Evolutionary conservation across 1,140 invertebrate genomes (phyloP), one percentile per base, ranked within the genome.

Genomic region (Meloidogyne hapla): DNA sequence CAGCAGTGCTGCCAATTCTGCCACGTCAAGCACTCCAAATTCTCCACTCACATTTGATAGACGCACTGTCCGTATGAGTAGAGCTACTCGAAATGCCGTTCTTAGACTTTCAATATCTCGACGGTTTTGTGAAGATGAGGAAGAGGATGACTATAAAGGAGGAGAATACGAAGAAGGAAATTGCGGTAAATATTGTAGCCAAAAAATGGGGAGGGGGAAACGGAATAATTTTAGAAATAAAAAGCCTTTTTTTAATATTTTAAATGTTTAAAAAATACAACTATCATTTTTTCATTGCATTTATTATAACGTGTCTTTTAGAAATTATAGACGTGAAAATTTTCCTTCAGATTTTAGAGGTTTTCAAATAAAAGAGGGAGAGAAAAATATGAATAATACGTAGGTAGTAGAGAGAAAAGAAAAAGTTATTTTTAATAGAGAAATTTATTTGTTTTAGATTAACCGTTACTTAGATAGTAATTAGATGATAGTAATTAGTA

Each of bases 41-140:
- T 73, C 71, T 38, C 71, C 71, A n/a, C 71, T 64, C 9, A 73
- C 56, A 10, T 73, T 73, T 63, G 71, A 73, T 61, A 42, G 71
- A 13, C n/a, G 71, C 0, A 73, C 64, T 63, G 71, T 73, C 26
- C 23, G 71, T 21, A 73, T 73, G 71, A 73, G 45, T 28, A 61
- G 71, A 56, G 45, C 56, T 61, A 63, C 23, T 15, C 12, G 71
- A 33, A 64, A 73, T 28, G 71, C 69, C 8, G 69, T 61, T 28
- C 71, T 33, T 18, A 42, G 71, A 73, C 56, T 73, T 18, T 73
- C 71, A 40, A 56, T 56, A 56, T 56, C 48, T 8, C 21, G 71
- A 73, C 42, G 71, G 0, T 73, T 73, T 73, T n/a, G 48, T 56
- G 42, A 63, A 15, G 71, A 73, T 61, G 48, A 63, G 15, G 21